These are phyloP conservation scores for Sesamia inferens DNA, from an alignment of 2,888 invertebrate genomes.

Conservation along the genomic window DNA sequence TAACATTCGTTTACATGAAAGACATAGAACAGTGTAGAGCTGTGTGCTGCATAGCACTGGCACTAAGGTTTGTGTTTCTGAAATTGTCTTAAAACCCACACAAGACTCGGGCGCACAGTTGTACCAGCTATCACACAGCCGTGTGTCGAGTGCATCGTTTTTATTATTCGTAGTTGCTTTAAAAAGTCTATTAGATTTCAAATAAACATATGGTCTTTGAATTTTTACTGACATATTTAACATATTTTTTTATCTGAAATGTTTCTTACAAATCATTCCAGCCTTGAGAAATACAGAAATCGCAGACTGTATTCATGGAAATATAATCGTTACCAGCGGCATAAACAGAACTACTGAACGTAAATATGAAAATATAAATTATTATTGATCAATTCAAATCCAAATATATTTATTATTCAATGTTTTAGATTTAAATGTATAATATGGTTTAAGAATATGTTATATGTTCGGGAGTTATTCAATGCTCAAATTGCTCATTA, in stretches of 20 bases:
- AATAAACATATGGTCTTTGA: background rate
- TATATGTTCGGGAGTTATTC: too few species aligned
- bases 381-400: constrained; percentile 1
- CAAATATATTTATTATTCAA: background rate
- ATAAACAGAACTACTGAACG: constrained; percentile 10
- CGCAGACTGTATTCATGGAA: background rate
- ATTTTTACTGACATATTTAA: constrained; percentile 6
- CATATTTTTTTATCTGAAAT: background rate
- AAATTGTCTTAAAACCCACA: background rate
- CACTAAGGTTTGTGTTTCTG: background rate
- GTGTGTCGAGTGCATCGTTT: background rate
- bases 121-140: too few species aligned
- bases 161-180: background rate
- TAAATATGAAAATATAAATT: background rate
- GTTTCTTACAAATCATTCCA: background rate
- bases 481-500: too few species aligned
- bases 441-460: background rate
- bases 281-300: constrained; percentile 1
- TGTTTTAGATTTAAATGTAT: background rate
- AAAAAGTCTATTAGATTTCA: background rate
- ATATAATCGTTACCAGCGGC: constrained; percentile 7
- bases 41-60: background rate
- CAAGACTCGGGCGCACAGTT: background rate
- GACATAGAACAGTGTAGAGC: background rate
- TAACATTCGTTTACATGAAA: background rate